Evolutionary conservation across 2,888 invertebrate genomes (phyloP).

Genomic region (Ischnura elegans): DNA sequence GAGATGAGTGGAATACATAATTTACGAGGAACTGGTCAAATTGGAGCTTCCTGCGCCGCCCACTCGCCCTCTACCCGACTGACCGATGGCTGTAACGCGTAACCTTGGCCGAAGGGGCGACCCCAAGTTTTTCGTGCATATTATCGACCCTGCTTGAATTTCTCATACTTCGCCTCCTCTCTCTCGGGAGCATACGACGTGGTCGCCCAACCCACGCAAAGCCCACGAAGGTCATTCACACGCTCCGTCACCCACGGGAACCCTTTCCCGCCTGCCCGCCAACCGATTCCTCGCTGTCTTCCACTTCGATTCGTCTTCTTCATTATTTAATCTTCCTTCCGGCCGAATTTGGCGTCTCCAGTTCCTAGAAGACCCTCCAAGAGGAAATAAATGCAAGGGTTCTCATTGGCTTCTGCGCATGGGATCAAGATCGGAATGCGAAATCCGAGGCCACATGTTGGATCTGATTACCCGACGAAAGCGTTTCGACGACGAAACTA

Average conservation of each 20-base stretch:
- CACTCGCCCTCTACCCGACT: constrained; percentile 4
- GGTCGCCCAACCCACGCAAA: neutral
- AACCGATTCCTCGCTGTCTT: too few relatives aligned
- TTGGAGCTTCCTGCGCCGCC: neutral
- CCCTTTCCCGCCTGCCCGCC: neutral
- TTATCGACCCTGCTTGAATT: neutral
- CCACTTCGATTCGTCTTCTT: neutral
- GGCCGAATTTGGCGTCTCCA: neutral
- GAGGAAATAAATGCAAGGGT: too few relatives aligned
- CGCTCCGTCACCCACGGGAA: neutral
- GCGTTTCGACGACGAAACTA: too few relatives aligned
- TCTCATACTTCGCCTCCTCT: neutral
- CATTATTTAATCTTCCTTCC: neutral
- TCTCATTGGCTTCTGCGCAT: too few relatives aligned
- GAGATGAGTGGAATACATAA: neutral
- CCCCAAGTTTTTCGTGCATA: constrained; percentile 1
- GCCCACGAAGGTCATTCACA: constrained; percentile 13
- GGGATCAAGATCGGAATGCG: too few relatives aligned
- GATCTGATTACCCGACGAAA: too few relatives aligned
- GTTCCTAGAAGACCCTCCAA: neutral
- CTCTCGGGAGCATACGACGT: neutral
- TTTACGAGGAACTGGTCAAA: neutral
- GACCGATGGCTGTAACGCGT: constrained; percentile 3
- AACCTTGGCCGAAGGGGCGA: constrained; percentile 10
- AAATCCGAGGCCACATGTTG: too few relatives aligned